phyloP scores from a whole-genome alignment of 2,888 invertebrate species.

The Ophion slaviceki region DNA sequence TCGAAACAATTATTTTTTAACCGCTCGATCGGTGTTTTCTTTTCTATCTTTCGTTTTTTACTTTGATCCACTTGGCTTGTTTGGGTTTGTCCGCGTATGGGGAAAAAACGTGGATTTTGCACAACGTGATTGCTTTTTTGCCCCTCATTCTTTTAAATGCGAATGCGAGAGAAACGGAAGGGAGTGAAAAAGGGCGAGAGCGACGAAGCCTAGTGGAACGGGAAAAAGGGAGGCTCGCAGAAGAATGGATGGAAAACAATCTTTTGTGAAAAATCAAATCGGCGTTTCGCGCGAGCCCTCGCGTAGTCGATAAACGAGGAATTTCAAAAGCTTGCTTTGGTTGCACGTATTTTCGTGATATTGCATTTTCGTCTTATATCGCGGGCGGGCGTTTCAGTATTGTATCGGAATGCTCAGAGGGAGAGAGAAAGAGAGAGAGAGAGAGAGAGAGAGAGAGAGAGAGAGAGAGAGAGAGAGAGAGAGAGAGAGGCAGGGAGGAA shows the following conservation, averaged over 20 bases:
- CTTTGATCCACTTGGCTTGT: background rate
- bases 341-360: background rate
- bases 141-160: background rate
- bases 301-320: background rate
- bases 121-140: background rate
- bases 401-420: background rate
- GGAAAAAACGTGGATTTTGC: background rate
- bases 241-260: background rate
- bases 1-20: too few relatives aligned
- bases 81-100: background rate
- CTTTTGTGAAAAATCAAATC: slow-evolving; percentile 3
- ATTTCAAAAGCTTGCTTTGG: background rate
- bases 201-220: background rate
- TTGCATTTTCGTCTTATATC: background rate
- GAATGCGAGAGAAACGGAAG: background rate
- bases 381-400: background rate
- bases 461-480: too few relatives aligned
- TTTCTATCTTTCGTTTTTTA: too few relatives aligned
- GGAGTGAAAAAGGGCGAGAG: background rate
- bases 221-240: background rate
- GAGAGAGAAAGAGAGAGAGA: background rate
- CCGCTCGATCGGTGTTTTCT: too few relatives aligned
- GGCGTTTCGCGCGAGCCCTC: background rate
- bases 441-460: too few relatives aligned
- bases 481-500: too few relatives aligned